These are phyloP conservation scores for Cerastis leucographa DNA, from an alignment of 2,888 invertebrate genomes.

Conservation along the genomic window DNA sequence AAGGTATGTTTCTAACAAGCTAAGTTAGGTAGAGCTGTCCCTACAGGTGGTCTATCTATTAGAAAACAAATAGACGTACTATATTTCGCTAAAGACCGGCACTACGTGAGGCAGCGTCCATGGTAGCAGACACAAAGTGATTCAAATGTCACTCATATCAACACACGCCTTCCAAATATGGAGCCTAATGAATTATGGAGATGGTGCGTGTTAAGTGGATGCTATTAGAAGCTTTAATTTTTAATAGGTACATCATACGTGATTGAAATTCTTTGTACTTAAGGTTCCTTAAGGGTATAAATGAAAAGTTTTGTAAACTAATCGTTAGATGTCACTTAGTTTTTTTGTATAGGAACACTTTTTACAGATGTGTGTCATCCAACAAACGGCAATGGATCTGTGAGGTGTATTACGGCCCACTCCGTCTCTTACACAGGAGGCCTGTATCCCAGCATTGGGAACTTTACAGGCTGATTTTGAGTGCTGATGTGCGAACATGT, in stretches of 20 bases:
- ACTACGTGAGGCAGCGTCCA: conserved; percentile 43
- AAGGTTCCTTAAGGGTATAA: conserved; percentile 27
- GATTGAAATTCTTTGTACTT: conserved; percentile 35
- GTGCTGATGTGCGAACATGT: too few species aligned
- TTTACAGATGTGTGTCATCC: too few species aligned
- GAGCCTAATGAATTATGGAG: conserved; percentile 76
- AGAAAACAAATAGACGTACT: conserved; percentile 11
- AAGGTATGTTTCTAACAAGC: not conserved
- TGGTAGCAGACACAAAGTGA: conserved; percentile 63
- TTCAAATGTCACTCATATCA: conserved; percentile 81
- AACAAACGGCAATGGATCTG: too few species aligned
- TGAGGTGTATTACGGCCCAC: too few species aligned
- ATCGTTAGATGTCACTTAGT: too few species aligned
- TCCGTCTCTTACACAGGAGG: too few species aligned
- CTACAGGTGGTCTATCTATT: conserved; percentile 1
- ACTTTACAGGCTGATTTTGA: too few species aligned
- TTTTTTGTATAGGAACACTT: too few species aligned
- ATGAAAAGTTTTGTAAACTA: not conserved
- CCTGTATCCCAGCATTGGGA: too few species aligned
- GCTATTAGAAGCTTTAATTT: conserved; percentile 44
- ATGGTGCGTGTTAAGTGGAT: conserved; percentile 66
- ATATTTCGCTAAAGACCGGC: conserved; percentile 39
- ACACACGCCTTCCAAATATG: conserved; percentile 77
- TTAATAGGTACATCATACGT: not conserved
- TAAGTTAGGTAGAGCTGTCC: not conserved